Evolutionary conservation across 2,888 invertebrate genomes (phyloP), one percentile per base, ranked within the genome.

Genomic region (Sycophila texana): DNA sequence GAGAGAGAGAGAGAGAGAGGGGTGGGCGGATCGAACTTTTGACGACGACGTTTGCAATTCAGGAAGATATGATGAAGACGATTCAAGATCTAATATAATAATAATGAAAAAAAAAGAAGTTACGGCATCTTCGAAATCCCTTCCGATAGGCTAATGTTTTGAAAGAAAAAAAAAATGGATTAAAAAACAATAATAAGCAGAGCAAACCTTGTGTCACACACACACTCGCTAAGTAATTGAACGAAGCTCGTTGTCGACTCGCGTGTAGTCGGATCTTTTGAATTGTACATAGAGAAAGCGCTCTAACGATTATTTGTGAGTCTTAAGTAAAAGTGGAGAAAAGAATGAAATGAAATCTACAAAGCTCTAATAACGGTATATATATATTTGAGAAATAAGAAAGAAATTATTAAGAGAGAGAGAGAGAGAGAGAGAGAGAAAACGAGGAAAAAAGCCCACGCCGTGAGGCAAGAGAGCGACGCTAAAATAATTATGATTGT

Each of bases 261-360:
- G 78, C 77, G 76, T 77, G 55, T 61, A 63, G 51, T 82, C 75
- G 76, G 67, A 79, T 79, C 72, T 80, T 79, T 80, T 80, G 74
- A 81, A 79, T 68, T 82, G 83, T 83, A 83, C 65, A 82, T 82
- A 82, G 55, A 71, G 77, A 83, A 77, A 82, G n/a, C 71, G 61
- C 57, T 80, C 73, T 76, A 78, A 72, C 26, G 72, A 67, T 80
- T 49, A 68, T 74, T 74, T 75, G 65, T 74, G 73, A 74, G 74
- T 71, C 26, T 73, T 67, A 61, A 74, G 39, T 73, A 73, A 77
- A 39, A 10, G 4, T 63, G 61, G 66, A 77, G 61, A 26, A 66
- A 39, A 67, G 63, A 73, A 26, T 26, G 26, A 20, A 74, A 75
- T 73, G 18, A 75, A 71, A 75, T 75, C 47, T 75, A 61, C 55